Evolutionary conservation across 2,888 invertebrate genomes (phyloP).

Genomic region (Ischnura elegans): DNA sequence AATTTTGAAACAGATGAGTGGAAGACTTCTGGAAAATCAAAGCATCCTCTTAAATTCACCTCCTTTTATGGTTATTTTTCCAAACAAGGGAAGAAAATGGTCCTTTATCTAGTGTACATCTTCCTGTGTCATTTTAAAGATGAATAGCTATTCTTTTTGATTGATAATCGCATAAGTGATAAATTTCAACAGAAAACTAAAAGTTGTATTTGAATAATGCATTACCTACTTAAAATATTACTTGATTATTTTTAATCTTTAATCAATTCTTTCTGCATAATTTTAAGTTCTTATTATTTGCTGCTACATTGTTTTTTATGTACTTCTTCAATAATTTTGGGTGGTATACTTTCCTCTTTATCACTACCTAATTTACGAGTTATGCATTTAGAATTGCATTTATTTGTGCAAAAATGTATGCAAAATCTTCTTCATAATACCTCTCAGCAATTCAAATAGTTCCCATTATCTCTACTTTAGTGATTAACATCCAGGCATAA

Average conservation of each 20-base stretch:
- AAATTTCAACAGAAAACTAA: background rate
- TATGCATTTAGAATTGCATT: background rate
- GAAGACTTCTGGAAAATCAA: too few species aligned
- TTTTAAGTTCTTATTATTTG: background rate
- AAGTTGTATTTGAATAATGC: background rate
- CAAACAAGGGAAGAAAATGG: too few species aligned
- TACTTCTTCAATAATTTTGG: background rate
- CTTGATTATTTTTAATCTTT: background rate
- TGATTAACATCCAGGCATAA: background rate
- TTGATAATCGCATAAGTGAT: too few species aligned
- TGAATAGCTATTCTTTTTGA: too few species aligned
- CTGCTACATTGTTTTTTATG: background rate
- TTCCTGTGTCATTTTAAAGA: background rate
- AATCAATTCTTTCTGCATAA: background rate
- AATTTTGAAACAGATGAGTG: too few species aligned
- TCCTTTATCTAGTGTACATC: too few species aligned
- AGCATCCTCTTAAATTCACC: too few species aligned
- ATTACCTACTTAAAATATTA: background rate
- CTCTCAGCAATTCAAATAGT: background rate
- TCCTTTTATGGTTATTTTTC: too few species aligned
- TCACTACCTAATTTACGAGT: background rate
- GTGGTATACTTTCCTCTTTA: background rate
- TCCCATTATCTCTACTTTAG: background rate
- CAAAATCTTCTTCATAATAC: background rate
- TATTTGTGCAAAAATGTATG: background rate